Base-by-base conservation (phyloP, 2,113 vertebrate genomes). In the Syrrhaptes paradoxus region DNA sequence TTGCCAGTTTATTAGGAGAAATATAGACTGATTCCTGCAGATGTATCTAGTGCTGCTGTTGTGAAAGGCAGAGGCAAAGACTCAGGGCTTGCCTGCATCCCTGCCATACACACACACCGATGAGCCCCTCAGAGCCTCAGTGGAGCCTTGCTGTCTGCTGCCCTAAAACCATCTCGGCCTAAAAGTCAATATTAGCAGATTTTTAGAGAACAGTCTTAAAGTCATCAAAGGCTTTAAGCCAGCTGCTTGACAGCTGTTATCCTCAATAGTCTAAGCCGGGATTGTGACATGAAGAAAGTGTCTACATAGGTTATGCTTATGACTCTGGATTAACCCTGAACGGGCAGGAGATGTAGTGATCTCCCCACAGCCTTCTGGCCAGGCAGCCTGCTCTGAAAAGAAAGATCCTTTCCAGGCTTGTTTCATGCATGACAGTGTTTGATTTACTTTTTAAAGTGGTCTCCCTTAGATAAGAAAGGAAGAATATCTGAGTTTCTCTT, bases 51-150 rank as follows among this genome's bases (percentile, higher is more conserved):
- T 57, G 38, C 8, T 78, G 17, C 41, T 74, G 22, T 32, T 76
- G 13, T 46, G 63, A 74, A 83, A 70, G 51, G 22, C 77, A 89
- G 48, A 73, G n/a, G 45, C 14, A 81, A 55, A 76, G 36, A 62
- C 0, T 0, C 7, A 5, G 17, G 13, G 14, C 15, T 93, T 85
- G 28, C 29, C 73, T 75, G 36, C 28, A 43, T 19, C 21, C 28
- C 28, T 79, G 18, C n/a, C 34, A 7, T 22, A 48, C 11, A 21
- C 28, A 57, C 17, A 31, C 0, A 3, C 28, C 1, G 0, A 43
- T 21, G 46, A 94, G 6, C 54, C n/a, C 26, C 9, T 3, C 34
- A 54, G 63, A 85, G 22, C 49, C 17, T 66, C 46, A 6, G 5
- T 41, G 66, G 71, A 90, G 25, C 38, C 65, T 86, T 5, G 1